A percentile compares a stretch with the other conserved stretches of the same genome.
phyloP scores from a whole-genome alignment of 2,888 invertebrate genomes.

The Listrodromus nycthemerus region DNA sequence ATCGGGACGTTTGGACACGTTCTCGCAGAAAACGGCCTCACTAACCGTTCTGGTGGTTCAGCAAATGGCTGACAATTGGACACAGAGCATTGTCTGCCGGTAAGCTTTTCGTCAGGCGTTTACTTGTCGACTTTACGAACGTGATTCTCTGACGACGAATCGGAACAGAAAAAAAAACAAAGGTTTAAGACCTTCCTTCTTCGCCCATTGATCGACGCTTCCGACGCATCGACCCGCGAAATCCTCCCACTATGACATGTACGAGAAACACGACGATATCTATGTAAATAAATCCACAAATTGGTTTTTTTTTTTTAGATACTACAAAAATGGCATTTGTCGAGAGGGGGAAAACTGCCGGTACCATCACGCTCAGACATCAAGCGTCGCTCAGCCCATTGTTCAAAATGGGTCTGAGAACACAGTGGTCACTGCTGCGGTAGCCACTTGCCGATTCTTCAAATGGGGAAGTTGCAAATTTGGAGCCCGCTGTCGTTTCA shows the following conservation, averaged over 20 bases:
- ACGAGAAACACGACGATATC: constrained; percentile 1
- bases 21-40: constrained; percentile 56
- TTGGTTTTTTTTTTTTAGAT: constrained; percentile 73
- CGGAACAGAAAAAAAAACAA: background rate
- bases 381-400: constrained; percentile 70
- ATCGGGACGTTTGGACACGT: constrained; percentile 40
- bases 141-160: background rate
- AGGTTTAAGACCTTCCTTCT: background rate
- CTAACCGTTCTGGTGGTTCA: constrained; percentile 66
- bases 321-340: constrained; percentile 82
- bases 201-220: too few relatives aligned
- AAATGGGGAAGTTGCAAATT: constrained; percentile 81
- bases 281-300: constrained; percentile 10
- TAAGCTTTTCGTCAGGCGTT: constrained; percentile 70
- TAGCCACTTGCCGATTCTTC: constrained; percentile 78
- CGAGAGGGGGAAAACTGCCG: constrained; percentile 81
- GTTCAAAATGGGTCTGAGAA: constrained; percentile 65
- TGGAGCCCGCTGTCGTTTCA: constrained; percentile 79
- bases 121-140: background rate
- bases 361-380: constrained; percentile 78
- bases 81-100: constrained; percentile 82
- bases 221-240: too few relatives aligned
- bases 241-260: background rate
- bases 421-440: constrained; percentile 61
- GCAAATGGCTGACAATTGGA: constrained; percentile 84